Base-by-base conservation (phyloP, 2,888 invertebrate genomes). In the Drepana falcataria region DNA sequence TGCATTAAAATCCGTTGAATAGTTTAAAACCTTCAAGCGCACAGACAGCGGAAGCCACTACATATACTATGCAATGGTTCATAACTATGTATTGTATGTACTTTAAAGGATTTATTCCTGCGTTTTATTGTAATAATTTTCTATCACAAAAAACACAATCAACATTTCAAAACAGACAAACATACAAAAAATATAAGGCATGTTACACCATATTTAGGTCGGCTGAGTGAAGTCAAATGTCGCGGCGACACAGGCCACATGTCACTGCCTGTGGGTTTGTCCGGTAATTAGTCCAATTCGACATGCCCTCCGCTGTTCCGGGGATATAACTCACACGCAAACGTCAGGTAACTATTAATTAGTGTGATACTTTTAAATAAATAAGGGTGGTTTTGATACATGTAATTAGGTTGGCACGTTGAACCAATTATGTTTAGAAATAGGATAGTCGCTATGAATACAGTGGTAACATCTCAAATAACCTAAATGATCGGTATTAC, bases 241-340 rank as follows among this genome's bases (percentile, higher is more conserved):
- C 62, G 67, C 59, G 63, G 66, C 73, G 68, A 74, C 73, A 68
- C 65, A 63, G 71, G 78, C 85, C 87, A 88, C 83, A 87, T 87
- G 89, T 85, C 86, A 77, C 78, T 71, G 72, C 74, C 71, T 70
- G 69, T 67, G 65, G 70, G 71, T 65, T 67, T 71, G 70, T 64
- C 67, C 75, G 66, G 81, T 85, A 88, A 91, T 91, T 88, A 91
- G 77, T 77, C 61, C 58, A 59, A 88, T 91, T 90, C 71, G 89
- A 71, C 60, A 83, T 76, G 85, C 82, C 74, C 67, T 60, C 59
- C 63, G 63, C 70, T 66, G 81, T 85, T 87, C 84, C 84, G 81
- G 81, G 73, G 58, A 55, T 60, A 69, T 66, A 59, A 48, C 7
- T 55, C 49, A 55, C 49, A 6, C 35, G 49, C 52, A 49, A 21